Evolutionary conservation across 2,888 invertebrate genomes (phyloP).

Genomic region (Pseudoips prasinana): DNA sequence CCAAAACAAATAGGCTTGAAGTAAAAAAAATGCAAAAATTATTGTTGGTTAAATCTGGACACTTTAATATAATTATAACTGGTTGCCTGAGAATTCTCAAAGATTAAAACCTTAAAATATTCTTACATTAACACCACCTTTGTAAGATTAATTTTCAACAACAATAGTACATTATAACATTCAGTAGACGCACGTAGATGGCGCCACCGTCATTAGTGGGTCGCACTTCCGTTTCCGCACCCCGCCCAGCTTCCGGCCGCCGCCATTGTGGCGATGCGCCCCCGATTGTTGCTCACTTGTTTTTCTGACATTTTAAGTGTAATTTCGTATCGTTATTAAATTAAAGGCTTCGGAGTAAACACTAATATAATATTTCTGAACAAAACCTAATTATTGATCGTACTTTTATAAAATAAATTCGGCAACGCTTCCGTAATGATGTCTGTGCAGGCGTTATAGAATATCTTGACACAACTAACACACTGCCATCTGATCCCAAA

Average conservation of each 20-base stretch:
- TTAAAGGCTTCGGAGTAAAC: slow-evolving; percentile 11
- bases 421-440: too few species aligned
- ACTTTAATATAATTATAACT: too few species aligned
- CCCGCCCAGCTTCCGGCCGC: slow-evolving; percentile 34
- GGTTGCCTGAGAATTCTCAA: too few species aligned
- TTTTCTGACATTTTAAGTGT: slow-evolving; percentile 33
- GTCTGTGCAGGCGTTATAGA: too few species aligned
- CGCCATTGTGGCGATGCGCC: slow-evolving; percentile 28
- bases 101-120: too few species aligned
- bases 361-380: slow-evolving; percentile 8
- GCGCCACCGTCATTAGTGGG: slow-evolving; percentile 60
- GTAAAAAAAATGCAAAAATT: too few species aligned
- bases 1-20: too few species aligned
- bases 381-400: too few species aligned
- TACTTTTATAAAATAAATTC: too few species aligned
- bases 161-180: slow-evolving; percentile 22
- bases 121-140: slow-evolving; percentile 15
- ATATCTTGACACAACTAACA: too few species aligned
- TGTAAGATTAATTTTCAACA: slow-evolving; percentile 20
- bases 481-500: too few species aligned
- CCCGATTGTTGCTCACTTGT: slow-evolving; percentile 35
- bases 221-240: slow-evolving; percentile 51
- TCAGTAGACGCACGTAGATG: slow-evolving; percentile 45
- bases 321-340: slow-evolving; percentile 23
- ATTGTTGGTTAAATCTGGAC: too few species aligned